These are phyloP conservation scores for Macrotus californicus DNA, from an alignment of 2,113 vertebrate species.

Conservation along the genomic window DNA sequence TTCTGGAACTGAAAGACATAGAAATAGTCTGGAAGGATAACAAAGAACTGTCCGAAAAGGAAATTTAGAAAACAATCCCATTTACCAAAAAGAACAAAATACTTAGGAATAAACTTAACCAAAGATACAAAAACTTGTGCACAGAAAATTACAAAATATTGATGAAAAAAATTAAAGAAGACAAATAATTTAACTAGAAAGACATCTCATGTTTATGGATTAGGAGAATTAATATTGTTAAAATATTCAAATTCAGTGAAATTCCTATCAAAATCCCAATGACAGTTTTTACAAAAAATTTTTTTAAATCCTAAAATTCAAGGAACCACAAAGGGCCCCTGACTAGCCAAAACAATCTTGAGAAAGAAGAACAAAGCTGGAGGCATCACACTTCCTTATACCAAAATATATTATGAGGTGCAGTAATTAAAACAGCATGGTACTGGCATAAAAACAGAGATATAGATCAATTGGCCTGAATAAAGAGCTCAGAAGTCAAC, in stretches of 20 bases:
- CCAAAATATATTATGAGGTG: not conserved
- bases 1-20: not conserved
- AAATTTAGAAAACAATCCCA: not conserved
- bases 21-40: not conserved
- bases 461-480: not conserved
- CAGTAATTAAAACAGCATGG: not conserved
- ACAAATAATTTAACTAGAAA: not conserved
- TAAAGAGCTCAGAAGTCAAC: not conserved
- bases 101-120: not conserved
- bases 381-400: not conserved
- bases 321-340: not conserved
- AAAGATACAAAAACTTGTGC: not conserved
- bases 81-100: not conserved
- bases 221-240: not conserved
- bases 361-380: not conserved
- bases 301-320: not conserved
- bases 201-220: not conserved
- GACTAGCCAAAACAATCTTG: not conserved
- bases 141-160: not conserved
- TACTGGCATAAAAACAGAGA: not conserved
- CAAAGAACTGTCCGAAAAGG: not conserved
- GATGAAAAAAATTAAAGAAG: not conserved
- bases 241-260: not conserved
- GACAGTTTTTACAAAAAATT: not conserved
- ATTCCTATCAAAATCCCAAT: not conserved